A percentile compares a stretch with the other conserved stretches of the same genome.
These are phyloP conservation scores for Oscheius myriophilus DNA, from an alignment of 2,888 invertebrate genomes.

Conservation along the genomic window DNA sequence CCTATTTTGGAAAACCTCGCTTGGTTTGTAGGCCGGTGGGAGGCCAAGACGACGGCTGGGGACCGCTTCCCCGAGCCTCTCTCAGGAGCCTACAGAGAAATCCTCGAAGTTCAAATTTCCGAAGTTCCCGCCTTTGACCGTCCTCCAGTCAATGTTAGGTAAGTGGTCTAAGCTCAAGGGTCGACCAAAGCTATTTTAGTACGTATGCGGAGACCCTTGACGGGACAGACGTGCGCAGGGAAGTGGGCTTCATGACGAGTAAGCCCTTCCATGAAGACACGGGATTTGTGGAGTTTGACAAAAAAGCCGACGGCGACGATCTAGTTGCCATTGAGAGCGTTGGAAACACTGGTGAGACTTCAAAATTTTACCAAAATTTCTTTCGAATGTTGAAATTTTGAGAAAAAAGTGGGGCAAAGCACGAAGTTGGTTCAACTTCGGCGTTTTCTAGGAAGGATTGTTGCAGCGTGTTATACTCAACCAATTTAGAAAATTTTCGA, in stretches of 20 bases:
- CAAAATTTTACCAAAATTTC: neutral
- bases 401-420: neutral
- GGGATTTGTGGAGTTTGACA: conserved; percentile 62
- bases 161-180: neutral
- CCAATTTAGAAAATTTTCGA: no score
- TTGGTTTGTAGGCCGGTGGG: conserved; percentile 68
- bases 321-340: conserved; percentile 62
- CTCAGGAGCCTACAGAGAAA: conserved; percentile 59
- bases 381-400: neutral
- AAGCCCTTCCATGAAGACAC: conserved; percentile 65
- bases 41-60: conserved; percentile 51
- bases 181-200: conserved; percentile 25
- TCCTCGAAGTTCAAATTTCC: conserved; percentile 58
- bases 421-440: no score
- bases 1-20: conserved; percentile 65
- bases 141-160: conserved; percentile 68
- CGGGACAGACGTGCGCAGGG: conserved; percentile 54
- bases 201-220: conserved; percentile 51
- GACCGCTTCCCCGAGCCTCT: conserved; percentile 59
- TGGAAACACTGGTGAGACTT: conserved; percentile 59
- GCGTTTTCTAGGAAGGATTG: no score
- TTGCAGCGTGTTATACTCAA: no score
- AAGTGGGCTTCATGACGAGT: conserved; percentile 64
- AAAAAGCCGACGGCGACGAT: conserved; percentile 54
- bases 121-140: conserved; percentile 67